phyloP scores from a whole-genome alignment of 1,140 invertebrate genomes.

The Tetranychus cinnabarinus region DNA sequence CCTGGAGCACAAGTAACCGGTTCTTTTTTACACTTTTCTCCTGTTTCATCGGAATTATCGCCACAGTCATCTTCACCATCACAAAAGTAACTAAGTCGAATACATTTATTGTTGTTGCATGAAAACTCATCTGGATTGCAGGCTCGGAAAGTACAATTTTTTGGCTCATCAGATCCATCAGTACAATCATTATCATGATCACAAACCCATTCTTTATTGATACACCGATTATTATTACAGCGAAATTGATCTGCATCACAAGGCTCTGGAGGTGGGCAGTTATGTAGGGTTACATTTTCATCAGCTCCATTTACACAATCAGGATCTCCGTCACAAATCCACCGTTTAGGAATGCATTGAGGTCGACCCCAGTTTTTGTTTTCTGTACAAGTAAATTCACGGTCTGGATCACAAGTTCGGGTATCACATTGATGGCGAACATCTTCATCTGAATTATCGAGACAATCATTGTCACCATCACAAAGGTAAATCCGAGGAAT shows the following conservation, averaged over 20 bases:
- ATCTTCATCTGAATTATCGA: constrained; percentile 77
- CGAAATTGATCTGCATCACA: constrained; percentile 67
- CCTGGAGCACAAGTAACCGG: constrained; percentile 38
- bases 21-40: constrained; percentile 6
- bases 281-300: constrained; percentile 57
- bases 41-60: background rate
- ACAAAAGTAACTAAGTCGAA: constrained; percentile 58
- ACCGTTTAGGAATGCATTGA: constrained; percentile 76
- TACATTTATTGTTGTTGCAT: constrained; percentile 84
- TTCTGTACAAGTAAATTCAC: constrained; percentile 64
- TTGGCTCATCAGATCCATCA: constrained; percentile 18
- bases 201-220: constrained; percentile 35
- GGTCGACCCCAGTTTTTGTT: constrained; percentile 74
- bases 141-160: constrained; percentile 28
- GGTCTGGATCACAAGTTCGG: constrained; percentile 67
- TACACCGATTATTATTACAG: constrained; percentile 69
- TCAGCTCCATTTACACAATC: constrained; percentile 92
- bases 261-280: constrained; percentile 48
- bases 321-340: constrained; percentile 85
- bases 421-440: constrained; percentile 69
- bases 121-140: constrained; percentile 54
- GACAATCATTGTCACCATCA: constrained; percentile 81
- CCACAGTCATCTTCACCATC: constrained; percentile 74
- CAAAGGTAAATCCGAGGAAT: constrained; percentile 91
- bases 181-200: constrained; percentile 24